Evolutionary conservation across 2,113 vertebrate species (phyloP).

Genomic region (Aphelocoma coerulescens): DNA sequence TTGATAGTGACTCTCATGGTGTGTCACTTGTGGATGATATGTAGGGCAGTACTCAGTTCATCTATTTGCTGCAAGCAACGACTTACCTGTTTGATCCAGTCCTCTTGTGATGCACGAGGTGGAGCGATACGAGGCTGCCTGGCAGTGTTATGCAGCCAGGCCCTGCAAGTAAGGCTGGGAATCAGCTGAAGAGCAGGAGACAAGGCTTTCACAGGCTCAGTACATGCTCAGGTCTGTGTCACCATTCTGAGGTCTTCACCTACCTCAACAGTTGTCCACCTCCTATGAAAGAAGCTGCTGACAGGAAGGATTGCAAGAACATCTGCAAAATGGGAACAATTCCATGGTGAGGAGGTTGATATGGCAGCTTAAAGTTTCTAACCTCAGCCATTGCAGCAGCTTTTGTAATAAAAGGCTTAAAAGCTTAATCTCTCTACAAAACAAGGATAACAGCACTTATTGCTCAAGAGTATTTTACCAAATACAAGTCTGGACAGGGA

Average conservation of each 20-base stretch:
- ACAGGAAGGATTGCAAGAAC: neutral
- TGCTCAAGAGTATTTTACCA: neutral
- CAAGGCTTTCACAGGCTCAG: neutral
- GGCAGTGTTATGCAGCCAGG: neutral
- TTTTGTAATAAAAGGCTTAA: neutral
- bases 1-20: neutral
- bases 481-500: neutral
- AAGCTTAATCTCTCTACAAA: neutral
- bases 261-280: neutral
- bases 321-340: neutral
- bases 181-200: neutral
- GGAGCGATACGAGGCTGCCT: fast-evolving
- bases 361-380: neutral
- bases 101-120: fast-evolving
- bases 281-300: neutral
- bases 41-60: neutral
- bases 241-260: neutral
- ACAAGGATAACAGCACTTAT: neutral
- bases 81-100: neutral
- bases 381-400: neutral
- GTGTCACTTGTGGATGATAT: neutral
- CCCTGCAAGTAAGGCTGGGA: neutral
- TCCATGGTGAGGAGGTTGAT: neutral
- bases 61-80: neutral
- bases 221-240: neutral